These are phyloP conservation scores for Cremastinae sp. DNA, from an alignment of 2,888 invertebrate species.

Conservation along the genomic window DNA sequence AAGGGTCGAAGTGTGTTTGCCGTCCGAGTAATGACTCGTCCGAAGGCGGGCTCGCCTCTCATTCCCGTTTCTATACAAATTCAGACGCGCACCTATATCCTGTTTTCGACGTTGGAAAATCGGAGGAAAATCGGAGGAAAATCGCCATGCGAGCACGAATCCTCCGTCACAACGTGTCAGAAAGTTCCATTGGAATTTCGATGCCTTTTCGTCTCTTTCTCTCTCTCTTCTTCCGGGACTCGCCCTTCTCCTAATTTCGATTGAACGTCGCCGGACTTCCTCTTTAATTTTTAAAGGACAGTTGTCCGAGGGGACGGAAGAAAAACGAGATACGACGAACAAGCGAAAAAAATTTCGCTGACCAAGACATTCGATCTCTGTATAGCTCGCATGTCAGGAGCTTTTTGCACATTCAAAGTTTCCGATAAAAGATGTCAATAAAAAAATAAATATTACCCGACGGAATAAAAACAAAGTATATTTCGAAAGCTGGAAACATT, in stretches of 20 bases:
- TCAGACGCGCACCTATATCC: constrained; percentile 23
- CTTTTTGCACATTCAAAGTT: constrained; percentile 24
- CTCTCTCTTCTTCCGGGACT: background rate
- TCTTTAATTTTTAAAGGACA: constrained; percentile 55
- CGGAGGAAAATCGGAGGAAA: constrained; percentile 69
- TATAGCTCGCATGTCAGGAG: constrained; percentile 66
- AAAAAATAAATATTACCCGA: too few species aligned
- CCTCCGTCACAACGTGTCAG: constrained; percentile 55
- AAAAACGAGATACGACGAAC: constrained; percentile 18
- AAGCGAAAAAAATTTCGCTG: constrained; percentile 49
- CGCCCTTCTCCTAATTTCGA: constrained; percentile 60
- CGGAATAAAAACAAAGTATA: too few species aligned
- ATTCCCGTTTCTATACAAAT: constrained; percentile 50
- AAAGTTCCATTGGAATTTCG: constrained; percentile 54
- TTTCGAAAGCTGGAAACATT: too few species aligned
- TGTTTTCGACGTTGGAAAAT: constrained; percentile 55
- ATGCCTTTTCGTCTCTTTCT: too few species aligned
- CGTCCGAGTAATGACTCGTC: constrained; percentile 78
- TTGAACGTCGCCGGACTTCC: constrained; percentile 60
- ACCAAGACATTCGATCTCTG: constrained; percentile 65
- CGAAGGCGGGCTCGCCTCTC: constrained; percentile 69
- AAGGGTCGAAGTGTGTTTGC: constrained; percentile 79
- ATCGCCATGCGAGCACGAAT: constrained; percentile 77
- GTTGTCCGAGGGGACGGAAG: constrained; percentile 3
- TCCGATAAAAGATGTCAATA: background rate